These are phyloP conservation scores for Lamprologus callipterus DNA, from an alignment of 2,113 vertebrate species.

Conservation along the genomic window DNA sequence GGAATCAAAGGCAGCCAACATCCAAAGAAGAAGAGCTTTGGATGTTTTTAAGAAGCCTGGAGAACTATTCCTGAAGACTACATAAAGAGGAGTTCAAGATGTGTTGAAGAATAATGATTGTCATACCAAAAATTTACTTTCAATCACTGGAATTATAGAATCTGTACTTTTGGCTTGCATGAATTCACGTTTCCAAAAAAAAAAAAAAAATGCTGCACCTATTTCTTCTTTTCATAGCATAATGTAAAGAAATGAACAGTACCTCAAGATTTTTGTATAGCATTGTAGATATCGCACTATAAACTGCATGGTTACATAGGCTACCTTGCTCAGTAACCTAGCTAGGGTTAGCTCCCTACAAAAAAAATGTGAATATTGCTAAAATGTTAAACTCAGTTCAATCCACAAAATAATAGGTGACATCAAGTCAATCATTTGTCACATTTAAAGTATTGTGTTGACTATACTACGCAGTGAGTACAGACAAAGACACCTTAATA, in stretches of 20 bases:
- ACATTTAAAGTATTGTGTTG: not conserved
- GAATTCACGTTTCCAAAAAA: not conserved
- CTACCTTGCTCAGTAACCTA: not conserved
- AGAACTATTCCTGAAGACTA: not conserved
- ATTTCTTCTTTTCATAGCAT: not conserved
- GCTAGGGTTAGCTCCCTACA: not conserved
- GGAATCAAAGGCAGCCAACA: not conserved
- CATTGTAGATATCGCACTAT: not conserved
- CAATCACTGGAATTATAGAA: not conserved
- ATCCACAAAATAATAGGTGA: not conserved
- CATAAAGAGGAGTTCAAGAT: not conserved
- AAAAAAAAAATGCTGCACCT: not conserved
- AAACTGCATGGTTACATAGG: not conserved
- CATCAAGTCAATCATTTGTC: not conserved
- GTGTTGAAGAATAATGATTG: not conserved
- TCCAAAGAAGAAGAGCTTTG: not conserved
- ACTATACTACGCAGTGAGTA: not conserved
- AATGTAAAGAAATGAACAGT: not conserved
- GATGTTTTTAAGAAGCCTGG: not conserved
- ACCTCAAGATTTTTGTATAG: not conserved
- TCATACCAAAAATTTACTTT: not conserved
- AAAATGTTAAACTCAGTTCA: not conserved
- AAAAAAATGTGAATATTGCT: not conserved
- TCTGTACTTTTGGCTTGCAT: not conserved
- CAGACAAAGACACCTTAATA: not conserved